phyloP scores from a whole-genome alignment of 1,140 invertebrate genomes.

The Andrena cerasifolii region DNA sequence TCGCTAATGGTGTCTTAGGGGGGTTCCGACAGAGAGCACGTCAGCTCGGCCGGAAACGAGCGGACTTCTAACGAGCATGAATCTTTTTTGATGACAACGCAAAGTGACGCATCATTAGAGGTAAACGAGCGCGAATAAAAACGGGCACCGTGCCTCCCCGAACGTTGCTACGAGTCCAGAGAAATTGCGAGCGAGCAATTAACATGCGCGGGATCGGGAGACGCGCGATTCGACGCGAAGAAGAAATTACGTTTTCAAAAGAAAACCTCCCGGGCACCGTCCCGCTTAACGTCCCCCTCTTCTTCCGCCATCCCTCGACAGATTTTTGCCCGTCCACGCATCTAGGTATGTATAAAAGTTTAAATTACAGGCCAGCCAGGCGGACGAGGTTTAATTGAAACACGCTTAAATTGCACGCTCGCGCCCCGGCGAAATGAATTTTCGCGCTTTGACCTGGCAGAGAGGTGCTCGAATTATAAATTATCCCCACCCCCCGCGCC shows the following conservation, averaged over 20 bases:
- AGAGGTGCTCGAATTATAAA: not conserved
- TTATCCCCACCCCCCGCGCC: not conserved
- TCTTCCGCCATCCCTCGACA: too few relatives aligned
- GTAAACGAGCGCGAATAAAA: constrained; percentile 31
- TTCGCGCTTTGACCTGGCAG: not conserved
- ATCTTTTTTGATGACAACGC: constrained; percentile 32
- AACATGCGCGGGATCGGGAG: constrained; percentile 19
- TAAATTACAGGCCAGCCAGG: constrained; percentile 12
- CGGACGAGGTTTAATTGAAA: constrained; percentile 37
- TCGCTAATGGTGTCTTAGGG: not conserved
- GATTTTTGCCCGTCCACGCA: not conserved
- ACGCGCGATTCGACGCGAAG: not conserved
- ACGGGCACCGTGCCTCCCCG: not conserved
- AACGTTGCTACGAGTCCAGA: constrained; percentile 1
- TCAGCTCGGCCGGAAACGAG: not conserved
- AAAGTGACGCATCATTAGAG: constrained; percentile 40
- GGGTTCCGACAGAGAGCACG: too few relatives aligned
- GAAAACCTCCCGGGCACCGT: not conserved
- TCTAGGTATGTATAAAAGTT: constrained; percentile 11
- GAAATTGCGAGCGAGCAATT: constrained; percentile 19
- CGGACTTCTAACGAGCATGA: constrained; percentile 28
- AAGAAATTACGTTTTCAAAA: not conserved
- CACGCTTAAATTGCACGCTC: constrained; percentile 9
- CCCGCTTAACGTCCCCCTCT: not conserved
- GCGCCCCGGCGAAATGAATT: constrained; percentile 9